These are phyloP conservation scores for Coenobita brevimanus DNA, from an alignment of 1,140 invertebrate genomes.

Conservation along the genomic window DNA sequence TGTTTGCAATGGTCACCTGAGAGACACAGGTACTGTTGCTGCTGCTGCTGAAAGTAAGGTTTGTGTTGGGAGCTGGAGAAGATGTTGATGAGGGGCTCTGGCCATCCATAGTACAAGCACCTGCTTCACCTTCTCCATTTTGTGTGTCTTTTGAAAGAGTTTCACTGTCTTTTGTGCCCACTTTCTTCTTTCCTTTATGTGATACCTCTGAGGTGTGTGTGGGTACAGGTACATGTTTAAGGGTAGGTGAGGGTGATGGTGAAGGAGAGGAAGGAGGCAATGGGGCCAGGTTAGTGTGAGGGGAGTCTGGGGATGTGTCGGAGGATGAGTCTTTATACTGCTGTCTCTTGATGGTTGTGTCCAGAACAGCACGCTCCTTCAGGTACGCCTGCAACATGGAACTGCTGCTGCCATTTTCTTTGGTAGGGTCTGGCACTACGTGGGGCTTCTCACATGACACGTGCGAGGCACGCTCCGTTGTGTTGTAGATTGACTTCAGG, in stretches of 20 bases:
- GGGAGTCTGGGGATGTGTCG: conserved; percentile 53
- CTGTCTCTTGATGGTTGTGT: conserved; percentile 82
- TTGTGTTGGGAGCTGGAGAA: neutral
- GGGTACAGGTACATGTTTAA: too few species aligned
- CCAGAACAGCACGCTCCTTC: conserved; percentile 83
- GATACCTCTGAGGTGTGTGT: too few species aligned
- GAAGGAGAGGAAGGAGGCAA: neutral
- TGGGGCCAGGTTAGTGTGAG: neutral
- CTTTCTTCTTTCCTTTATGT: neutral
- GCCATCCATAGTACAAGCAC: neutral
- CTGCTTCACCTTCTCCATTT: conserved; percentile 19
- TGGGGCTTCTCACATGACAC: conserved; percentile 38
- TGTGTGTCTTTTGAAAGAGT: neutral
- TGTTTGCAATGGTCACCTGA: too few species aligned
- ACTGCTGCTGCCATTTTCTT: conserved; percentile 51
- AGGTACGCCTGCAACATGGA: conserved; percentile 83
- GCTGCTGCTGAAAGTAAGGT: neutral
- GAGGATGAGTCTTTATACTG: conserved; percentile 70
- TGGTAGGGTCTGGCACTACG: conserved; percentile 52
- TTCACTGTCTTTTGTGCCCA: neutral
- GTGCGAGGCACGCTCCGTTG: conserved; percentile 77
- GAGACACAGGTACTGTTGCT: neutral
- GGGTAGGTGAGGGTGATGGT: too few species aligned
- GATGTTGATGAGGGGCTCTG: conserved; percentile 1
- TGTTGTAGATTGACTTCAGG: conserved; percentile 79